A percentile compares a stretch with the other conserved stretches of the same genome.
Conservation (phyloP, 2,797 vertebrate genomes). For the Enteromius anoplus region DNA sequence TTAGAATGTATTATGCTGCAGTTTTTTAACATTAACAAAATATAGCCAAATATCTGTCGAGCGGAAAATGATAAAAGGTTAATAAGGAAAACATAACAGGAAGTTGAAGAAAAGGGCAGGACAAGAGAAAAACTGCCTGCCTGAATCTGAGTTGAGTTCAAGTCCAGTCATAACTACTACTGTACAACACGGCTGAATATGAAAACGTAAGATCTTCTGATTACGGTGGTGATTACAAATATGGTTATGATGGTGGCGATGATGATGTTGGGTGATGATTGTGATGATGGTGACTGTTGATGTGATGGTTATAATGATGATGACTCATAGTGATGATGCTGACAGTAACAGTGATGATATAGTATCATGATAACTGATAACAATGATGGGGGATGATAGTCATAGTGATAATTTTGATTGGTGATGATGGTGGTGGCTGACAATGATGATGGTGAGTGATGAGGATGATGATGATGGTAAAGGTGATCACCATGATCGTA, state of each 20-base stretch:
- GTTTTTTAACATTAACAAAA: constrained; percentile 22
- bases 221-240: not conserved
- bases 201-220: not conserved
- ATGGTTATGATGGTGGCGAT: not conserved
- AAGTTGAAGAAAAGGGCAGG: not conserved
- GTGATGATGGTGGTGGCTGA: not conserved
- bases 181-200: not conserved
- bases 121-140: not conserved
- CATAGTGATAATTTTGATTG: not conserved
- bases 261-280: not conserved
- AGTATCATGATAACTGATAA: not conserved
- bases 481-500: not conserved
- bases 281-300: not conserved
- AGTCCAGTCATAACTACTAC: not conserved
- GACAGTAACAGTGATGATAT: not conserved
- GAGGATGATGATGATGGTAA: not conserved
- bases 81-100: constrained; percentile 22
- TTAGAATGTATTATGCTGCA: constrained; percentile 8
- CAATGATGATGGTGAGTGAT: not conserved
- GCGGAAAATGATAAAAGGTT: constrained; percentile 25
- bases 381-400: not conserved
- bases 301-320: not conserved
- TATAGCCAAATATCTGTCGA: constrained; percentile 19
- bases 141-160: not conserved
- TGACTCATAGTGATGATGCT: not conserved